Base-by-base conservation (phyloP, 2,888 invertebrate genomes). In the Caenorhabditis sp. region DNA sequence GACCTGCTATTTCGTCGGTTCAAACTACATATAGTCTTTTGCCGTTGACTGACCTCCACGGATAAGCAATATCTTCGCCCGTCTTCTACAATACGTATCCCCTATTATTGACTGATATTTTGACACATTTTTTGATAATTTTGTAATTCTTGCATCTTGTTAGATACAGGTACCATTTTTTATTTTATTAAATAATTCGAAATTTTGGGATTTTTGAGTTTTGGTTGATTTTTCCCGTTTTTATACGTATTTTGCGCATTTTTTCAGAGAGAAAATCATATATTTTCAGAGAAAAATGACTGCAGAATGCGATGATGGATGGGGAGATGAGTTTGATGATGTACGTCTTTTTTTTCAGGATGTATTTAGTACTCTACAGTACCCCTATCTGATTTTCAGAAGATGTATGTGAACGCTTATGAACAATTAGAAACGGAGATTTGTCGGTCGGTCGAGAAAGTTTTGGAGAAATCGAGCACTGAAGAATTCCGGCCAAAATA, bases 401-500 rank as follows among this genome's bases (percentile, higher is more conserved):
- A 62, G 54, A 60, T 61, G 10, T 70, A 66, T 25, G 58, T 70
- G 21, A 23, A 62, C 0, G 70, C 70, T 7, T 70, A 63, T 31
- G 70, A 70, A 25, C 66, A 70, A 27, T 38, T 70, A 31, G 62
- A 63, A 27, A 5, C 63, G 21, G 66, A 66, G 2, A 58, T 70
- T 8, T 17, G 57, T 26, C 62, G 58, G 25, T 67, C 71, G 53
- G 12, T 71, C 12, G 71, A 71, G 38, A 59, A 38, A 25, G 38
- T 49, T 27, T 56, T 71, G 5, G 60, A 63, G 57, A 27, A 52
- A 21, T 63, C 67, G 17, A 31, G 67, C 21, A 10, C 53, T 0
- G 63, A 60, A 8, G 25, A 59, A 12, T 71, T 71, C 36, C 63
- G 64, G 0, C 71, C 67, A 10, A 71, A 71, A 61, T 64, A 57